Evolutionary conservation across 2,113 vertebrate species (phyloP), one percentile per base, ranked within the genome.

Genomic region (Ranitomeya variabilis): DNA sequence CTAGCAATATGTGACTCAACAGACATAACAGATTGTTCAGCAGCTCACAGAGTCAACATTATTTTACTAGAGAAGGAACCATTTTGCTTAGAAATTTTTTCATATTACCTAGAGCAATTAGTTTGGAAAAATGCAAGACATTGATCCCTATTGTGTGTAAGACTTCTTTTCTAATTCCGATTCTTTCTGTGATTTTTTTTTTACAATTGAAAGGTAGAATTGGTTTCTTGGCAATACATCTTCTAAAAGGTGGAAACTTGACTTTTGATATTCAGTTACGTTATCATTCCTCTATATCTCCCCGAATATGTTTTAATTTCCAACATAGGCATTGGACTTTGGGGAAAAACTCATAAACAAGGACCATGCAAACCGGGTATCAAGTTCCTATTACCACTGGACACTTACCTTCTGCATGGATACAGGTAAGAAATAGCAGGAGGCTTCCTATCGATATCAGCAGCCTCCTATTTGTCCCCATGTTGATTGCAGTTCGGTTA

Each of bases 381-480:
- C 62, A 64, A 16, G 18, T 19, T 8, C 69, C 31, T 73, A 37
- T 73, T 80, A 55, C 52, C 15, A 54, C 23, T 26, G 60, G 21
- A 10, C 51, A 83, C 87, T 89, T 64, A 89, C 87, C 87, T 67
- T 87, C 15, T 69, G 77, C 76, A 16, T 83, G 81, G 37, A 84
- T 18, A 89, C 71, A 83, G 21, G 31, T 62, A 67, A 83, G 59
- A 15, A 78, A 51, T 18, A 84, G 3, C 59, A 89, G 87, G 51
- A 89, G 81, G 81, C 71, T 19, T 45, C 87, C 80, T 66, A 89
- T 77, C 66, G 37, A 78, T 37, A 84, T 67, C 45, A 83, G 45
- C 77, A 84, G 8, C 57, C 87, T 71, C 87, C 87, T 89, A 66
- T 66, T 23, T 64, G 80, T 84, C 60, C 71, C 87, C 87, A 89